These are phyloP conservation scores for Euspilapteryx auroguttella DNA, from an alignment of 2,888 invertebrate genomes.

Conservation along the genomic window DNA sequence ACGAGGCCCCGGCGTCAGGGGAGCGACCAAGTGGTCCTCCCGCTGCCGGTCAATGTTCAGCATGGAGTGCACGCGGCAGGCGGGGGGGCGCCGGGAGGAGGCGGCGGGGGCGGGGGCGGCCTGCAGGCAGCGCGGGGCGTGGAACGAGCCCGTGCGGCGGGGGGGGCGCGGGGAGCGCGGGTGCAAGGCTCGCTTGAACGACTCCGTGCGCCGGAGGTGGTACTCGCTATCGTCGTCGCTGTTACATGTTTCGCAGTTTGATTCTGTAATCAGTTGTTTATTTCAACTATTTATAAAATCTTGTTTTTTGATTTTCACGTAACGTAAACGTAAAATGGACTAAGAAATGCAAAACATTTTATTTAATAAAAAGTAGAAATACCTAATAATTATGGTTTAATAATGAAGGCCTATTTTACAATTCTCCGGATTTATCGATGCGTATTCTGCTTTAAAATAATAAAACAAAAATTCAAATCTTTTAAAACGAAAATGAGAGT, in stretches of 20 bases:
- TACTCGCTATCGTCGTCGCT: slow-evolving; percentile 50
- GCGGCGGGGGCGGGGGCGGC: slow-evolving; percentile 17
- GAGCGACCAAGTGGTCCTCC: slow-evolving; percentile 41
- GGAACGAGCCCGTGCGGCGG: slow-evolving; percentile 38
- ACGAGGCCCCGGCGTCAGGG: slow-evolving; percentile 37
- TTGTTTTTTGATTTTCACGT: no score
- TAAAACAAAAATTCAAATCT: no score
- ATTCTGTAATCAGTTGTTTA: slow-evolving; percentile 26
- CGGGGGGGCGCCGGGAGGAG: slow-evolving; percentile 20
- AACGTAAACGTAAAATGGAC: no score
- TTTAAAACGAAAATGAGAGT: no score
- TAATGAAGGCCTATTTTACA: no score
- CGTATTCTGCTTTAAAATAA: no score
- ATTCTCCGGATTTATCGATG: no score
- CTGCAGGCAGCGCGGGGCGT: slow-evolving; percentile 34
- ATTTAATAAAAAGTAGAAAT: no score
- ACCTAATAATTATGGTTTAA: no score
- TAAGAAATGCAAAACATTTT: no score
- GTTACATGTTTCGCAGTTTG: slow-evolving; percentile 44
- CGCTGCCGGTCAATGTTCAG: slow-evolving; percentile 40
- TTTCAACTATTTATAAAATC: no score
- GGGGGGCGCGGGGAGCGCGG: slow-evolving; percentile 37
- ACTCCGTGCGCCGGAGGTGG: slow-evolving; percentile 39
- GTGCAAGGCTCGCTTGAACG: slow-evolving; percentile 35
- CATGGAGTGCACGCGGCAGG: slow-evolving; percentile 41